Conservation (phyloP, 2,113 vertebrate genomes). For the Urocitellus parryii region DNA sequence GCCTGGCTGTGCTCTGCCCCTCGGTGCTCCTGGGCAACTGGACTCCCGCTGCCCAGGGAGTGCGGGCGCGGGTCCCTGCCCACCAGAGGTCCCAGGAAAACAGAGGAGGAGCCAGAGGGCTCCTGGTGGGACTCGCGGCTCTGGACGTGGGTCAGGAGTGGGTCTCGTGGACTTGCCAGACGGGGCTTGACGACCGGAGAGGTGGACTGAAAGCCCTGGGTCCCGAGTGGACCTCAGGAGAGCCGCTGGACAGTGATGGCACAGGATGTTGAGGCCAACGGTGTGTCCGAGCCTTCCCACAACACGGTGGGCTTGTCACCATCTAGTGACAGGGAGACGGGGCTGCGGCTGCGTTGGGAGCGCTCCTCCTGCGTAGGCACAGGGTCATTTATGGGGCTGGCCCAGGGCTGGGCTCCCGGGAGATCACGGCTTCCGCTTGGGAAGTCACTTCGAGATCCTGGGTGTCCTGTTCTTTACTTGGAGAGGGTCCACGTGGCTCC, state of each 20-base stretch:
- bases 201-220: not conserved
- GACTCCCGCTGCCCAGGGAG: accelerated
- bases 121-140: slow-evolving; percentile 49
- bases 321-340: not conserved
- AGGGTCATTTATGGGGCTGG: no score
- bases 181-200: not conserved
- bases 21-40: no score
- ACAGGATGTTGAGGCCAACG: not conserved
- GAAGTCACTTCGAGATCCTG: no score
- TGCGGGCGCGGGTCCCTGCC: no score
- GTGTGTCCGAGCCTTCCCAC: not conserved
- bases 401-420: no score
- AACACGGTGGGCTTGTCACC: not conserved
- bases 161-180: no score
- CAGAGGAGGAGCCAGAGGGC: slow-evolving; percentile 80
- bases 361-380: not conserved
- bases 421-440: no score
- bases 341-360: not conserved
- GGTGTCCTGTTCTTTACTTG: not conserved
- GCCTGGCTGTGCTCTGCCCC: no score
- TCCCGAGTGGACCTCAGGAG: not conserved
- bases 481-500: not conserved
- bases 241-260: not conserved
- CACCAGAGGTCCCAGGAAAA: not conserved
- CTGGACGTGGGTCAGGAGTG: not conserved